Percentiles rank a stretch among this genome's conserved stretches.
phyloP scores from a whole-genome alignment of 2,113 vertebrate genomes.

The Megalops atlanticus region DNA sequence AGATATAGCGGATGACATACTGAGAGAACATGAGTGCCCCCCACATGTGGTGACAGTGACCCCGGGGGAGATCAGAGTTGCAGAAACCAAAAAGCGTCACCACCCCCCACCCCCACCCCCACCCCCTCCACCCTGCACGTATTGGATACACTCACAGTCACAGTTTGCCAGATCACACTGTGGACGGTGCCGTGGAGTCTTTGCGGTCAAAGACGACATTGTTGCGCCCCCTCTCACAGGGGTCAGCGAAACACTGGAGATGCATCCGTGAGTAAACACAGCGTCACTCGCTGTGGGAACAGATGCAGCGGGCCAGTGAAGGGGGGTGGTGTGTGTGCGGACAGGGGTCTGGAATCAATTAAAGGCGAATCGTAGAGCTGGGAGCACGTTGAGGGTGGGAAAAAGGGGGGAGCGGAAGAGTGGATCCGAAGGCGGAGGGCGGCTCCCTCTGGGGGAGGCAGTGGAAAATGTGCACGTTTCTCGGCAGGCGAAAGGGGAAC shows the following conservation, averaged over 20 bases:
- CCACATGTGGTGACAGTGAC: not conserved
- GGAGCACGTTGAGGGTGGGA: conserved; percentile 67
- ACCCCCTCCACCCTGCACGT: too few species aligned
- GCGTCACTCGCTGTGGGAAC: conserved; percentile 30
- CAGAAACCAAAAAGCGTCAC: not conserved
- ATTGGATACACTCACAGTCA: not conserved
- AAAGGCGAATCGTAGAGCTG: conserved; percentile 65
- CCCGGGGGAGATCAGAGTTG: not conserved
- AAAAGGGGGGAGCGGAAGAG: conserved; percentile 67
- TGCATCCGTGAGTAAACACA: conserved; percentile 28
- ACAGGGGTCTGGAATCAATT: conserved; percentile 75
- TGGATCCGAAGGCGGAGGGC: conserved; percentile 52
- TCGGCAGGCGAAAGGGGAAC: not conserved
- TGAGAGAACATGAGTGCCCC: not conserved
- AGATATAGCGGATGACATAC: not conserved
- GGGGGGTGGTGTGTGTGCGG: not conserved
- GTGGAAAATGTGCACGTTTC: conserved; percentile 50
- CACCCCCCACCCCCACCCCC: not conserved
- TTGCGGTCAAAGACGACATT: conserved; percentile 23
- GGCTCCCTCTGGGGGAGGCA: conserved; percentile 35
- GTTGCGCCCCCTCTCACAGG: conserved; percentile 12
- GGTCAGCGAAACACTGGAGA: conserved; percentile 18
- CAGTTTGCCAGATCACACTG: not conserved
- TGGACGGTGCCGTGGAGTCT: not conserved
- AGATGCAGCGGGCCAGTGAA: conserved; percentile 18